These are phyloP conservation scores for Sturnira hondurensis DNA, from an alignment of 2,113 vertebrate species.

Conservation along the genomic window DNA sequence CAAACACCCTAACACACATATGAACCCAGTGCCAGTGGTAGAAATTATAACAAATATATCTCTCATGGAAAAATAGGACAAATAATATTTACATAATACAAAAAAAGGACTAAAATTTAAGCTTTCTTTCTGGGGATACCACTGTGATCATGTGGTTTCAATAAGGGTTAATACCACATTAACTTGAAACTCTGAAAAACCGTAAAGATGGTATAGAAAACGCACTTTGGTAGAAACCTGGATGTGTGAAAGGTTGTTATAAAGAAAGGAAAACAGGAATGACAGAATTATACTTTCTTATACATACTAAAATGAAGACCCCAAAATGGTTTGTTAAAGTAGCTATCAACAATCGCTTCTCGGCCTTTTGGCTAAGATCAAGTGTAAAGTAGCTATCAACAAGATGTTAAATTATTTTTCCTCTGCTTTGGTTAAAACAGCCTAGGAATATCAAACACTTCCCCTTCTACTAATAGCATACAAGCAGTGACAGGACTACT, in stretches of 20 bases:
- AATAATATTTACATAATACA: not conserved
- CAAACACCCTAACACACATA: not conserved
- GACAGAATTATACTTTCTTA: conserved; percentile 58
- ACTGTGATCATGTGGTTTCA: not conserved
- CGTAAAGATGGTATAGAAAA: not conserved
- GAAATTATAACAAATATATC: not conserved
- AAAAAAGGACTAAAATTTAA: not conserved
- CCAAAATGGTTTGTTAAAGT: conserved; percentile 46
- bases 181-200: not conserved
- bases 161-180: not conserved
- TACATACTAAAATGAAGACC: conserved; percentile 58
- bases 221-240: not conserved
- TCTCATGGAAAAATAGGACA: conserved; percentile 17
- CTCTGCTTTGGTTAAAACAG: conserved; percentile 68
- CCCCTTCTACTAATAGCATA: not conserved
- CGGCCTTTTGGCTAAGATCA: no score
- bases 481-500: conserved; percentile 40
- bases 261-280: conserved; percentile 54
- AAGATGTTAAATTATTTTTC: conserved; percentile 46
- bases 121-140: not conserved
- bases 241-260: not conserved
- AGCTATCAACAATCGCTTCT: conserved; percentile 31
- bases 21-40: not conserved
- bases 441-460: conserved; percentile 6
- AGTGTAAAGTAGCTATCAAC: conserved; percentile 39